Conservation (phyloP, 64 coral and sea anemone genomes). For the Montipora sp. region DNA sequence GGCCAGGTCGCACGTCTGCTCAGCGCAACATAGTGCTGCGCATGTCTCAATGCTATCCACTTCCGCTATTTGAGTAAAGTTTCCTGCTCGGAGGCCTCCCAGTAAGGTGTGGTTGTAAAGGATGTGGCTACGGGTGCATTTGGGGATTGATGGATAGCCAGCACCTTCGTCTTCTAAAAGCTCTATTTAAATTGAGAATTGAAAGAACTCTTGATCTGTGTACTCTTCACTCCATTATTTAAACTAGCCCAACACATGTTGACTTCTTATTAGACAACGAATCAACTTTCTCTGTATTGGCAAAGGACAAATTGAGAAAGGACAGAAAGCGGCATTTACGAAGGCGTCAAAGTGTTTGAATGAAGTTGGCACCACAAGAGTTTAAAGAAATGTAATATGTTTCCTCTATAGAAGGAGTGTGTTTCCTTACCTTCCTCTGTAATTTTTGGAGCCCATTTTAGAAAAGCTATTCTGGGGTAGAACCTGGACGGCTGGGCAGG, state of each 20-base stretch:
- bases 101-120: slow-evolving; percentile 93
- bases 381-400: not conserved
- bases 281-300: too few relatives aligned
- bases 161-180: slow-evolving; percentile 75
- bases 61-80: slow-evolving; percentile 94
- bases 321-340: too few relatives aligned
- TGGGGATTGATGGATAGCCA: slow-evolving; percentile 73
- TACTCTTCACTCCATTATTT: too few relatives aligned
- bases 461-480: slow-evolving; percentile 78
- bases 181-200: slow-evolving; percentile 42
- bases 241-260: too few relatives aligned
- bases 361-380: too few relatives aligned
- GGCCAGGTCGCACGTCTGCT: slow-evolving; percentile 92
- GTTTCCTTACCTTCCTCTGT: slow-evolving; percentile 88
- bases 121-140: slow-evolving; percentile 96
- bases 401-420: not conserved
- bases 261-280: too few relatives aligned
- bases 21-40: slow-evolving; percentile 94
- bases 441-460: slow-evolving; percentile 96
- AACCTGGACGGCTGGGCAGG: slow-evolving; percentile 93
- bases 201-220: not conserved
- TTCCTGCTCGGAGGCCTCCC: slow-evolving; percentile 95
- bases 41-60: slow-evolving; percentile 99
- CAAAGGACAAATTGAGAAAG: too few relatives aligned
- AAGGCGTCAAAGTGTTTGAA: too few relatives aligned